Conservation (phyloP, 2,888 invertebrate genomes). For the Blastobasis adustella region DNA sequence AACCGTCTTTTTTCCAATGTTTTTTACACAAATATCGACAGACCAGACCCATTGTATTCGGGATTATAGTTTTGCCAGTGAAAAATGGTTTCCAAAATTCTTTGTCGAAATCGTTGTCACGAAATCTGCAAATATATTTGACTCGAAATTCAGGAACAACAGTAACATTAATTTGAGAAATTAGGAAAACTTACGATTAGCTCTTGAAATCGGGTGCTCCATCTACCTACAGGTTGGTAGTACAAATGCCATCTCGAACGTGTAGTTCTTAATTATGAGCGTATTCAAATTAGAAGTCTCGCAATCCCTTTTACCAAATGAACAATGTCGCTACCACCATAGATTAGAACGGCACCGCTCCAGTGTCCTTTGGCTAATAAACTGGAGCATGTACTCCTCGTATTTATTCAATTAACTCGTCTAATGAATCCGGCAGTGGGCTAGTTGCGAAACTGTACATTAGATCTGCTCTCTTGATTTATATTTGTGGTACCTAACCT, state of each 20-base stretch:
- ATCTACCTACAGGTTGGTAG: no score
- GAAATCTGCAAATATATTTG: no score
- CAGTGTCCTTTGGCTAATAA: constrained; percentile 31
- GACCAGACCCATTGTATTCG: constrained; percentile 20
- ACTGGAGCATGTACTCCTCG: constrained; percentile 25
- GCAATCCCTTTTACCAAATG: constrained; percentile 28
- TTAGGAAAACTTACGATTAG: no score
- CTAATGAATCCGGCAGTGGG: constrained; percentile 24
- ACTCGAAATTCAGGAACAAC: no score
- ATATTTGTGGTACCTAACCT: background rate
- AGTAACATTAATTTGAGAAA: no score
- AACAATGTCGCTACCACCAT: constrained; percentile 20
- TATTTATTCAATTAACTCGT: constrained; percentile 30
- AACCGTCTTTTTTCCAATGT: constrained; percentile 16
- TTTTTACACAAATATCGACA: constrained; percentile 18
- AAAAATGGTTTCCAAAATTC: no score
- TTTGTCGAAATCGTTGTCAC: no score
- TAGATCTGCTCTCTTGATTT: constrained; percentile 1
- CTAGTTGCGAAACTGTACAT: constrained; percentile 5
- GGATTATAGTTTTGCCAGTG: constrained; percentile 6
- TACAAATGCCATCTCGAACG: no score
- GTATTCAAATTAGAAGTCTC: no score
- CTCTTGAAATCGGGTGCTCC: no score
- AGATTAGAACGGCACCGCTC: constrained; percentile 31
- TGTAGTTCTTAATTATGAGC: no score